Base-by-base conservation (phyloP, 1,140 invertebrate species). In the Platyscapa corneri region DNA sequence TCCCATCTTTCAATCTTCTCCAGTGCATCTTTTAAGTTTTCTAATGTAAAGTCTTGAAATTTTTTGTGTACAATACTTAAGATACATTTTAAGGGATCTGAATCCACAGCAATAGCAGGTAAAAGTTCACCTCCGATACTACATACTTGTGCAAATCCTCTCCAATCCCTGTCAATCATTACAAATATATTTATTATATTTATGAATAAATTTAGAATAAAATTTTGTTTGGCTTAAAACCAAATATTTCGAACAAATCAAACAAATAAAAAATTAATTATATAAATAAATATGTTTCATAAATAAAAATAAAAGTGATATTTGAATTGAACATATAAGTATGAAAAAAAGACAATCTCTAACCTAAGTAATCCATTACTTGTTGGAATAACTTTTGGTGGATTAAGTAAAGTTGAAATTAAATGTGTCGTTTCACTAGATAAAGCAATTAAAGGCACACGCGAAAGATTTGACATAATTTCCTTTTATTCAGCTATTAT, bases 1-100 rank as follows among this genome's bases (percentile, higher is more conserved):
- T 96, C 96, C 93, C 94, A 96, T 86, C 96, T 93, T 87, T 96
- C 95, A 65, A 96, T 93, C 80, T 94, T 90, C 85, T 94, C 93
- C 12, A 96, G 91, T 88, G 91, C 93, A 53, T 88, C 83, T 86
- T 94, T 90, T 18, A 96, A 91, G 86, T 94, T 90, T 16, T 92
- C 90, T 72, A 96, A 90, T 34, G 92, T 94, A 56, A 93, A 91
- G 30, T 91, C 91, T 34, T 90, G 77, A 1, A 89, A 86, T 74
- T 91, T 90, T 34, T 93, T 89, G 56, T 91, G 89, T 93, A 95
- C 94, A 67, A 93, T 87, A 76, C 92, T 91, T 0, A 96, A 88
- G 30, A 96, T 92, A 77, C 93, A 90, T 23, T 87, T 90, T 49
- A 94, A 94, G 1, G 95, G 95, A 91, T 96, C 94, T 27, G 86